These are phyloP conservation scores for Lagria hirta DNA, from an alignment of 2,888 invertebrate species.

Conservation along the genomic window DNA sequence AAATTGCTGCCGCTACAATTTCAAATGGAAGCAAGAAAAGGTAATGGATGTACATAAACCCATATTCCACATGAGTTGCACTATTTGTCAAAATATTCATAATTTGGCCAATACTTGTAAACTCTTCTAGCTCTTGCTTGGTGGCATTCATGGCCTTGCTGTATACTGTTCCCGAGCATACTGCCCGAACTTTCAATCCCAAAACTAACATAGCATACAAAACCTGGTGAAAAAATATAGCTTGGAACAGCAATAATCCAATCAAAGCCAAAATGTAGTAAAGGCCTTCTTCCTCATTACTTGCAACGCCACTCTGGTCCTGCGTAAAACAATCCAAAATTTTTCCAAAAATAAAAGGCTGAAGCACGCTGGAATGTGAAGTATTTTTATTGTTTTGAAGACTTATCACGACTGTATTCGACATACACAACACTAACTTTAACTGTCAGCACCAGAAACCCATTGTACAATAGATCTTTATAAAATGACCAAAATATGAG, in stretches of 20 bases:
- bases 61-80: constrained; percentile 75
- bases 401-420: too few relatives aligned
- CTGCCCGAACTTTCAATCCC: constrained; percentile 82
- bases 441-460: too few relatives aligned
- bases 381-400: too few relatives aligned
- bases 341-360: constrained; percentile 18
- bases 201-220: constrained; percentile 80
- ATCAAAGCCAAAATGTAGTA: constrained; percentile 74
- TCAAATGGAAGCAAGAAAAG: constrained; percentile 79
- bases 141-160: constrained; percentile 65
- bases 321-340: constrained; percentile 64
- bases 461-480: too few relatives aligned
- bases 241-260: constrained; percentile 68
- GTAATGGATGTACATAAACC: constrained; percentile 77
- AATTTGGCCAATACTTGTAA: constrained; percentile 66
- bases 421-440: too few relatives aligned
- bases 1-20: constrained; percentile 67
- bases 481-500: too few relatives aligned
- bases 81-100: constrained; percentile 70
- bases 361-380: constrained; percentile 7
- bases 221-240: constrained; percentile 70
- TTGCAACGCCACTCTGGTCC: constrained; percentile 49
- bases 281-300: constrained; percentile 61
- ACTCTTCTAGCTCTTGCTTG: constrained; percentile 80
- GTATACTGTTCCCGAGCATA: constrained; percentile 80